phyloP scores from a whole-genome alignment of 2,888 invertebrate genomes.

The Leucophora obtusa region DNA sequence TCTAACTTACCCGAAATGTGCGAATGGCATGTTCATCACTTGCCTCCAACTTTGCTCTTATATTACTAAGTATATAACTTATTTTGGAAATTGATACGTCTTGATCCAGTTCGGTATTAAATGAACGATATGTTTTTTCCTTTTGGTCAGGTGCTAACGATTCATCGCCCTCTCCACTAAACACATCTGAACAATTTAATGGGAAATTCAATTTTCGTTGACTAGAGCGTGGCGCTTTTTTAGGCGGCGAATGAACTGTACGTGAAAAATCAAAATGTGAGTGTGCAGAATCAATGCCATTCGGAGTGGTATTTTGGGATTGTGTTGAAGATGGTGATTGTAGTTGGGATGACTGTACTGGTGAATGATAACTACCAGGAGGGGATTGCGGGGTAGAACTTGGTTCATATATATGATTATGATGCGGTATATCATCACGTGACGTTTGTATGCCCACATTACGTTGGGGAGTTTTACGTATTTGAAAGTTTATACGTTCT shows the following conservation, averaged over 20 bases:
- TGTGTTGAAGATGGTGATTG: slow-evolving; percentile 60
- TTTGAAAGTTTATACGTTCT: slow-evolving; percentile 20
- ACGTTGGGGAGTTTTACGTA: slow-evolving; percentile 60
- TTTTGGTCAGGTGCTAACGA: slow-evolving; percentile 31
- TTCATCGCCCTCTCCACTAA: slow-evolving; percentile 15
- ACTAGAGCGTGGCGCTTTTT: slow-evolving; percentile 66
- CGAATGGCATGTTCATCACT: slow-evolving; percentile 72
- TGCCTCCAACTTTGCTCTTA: slow-evolving; percentile 74
- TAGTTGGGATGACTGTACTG: slow-evolving; percentile 68
- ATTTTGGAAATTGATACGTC: slow-evolving; percentile 75
- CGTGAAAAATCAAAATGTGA: slow-evolving; percentile 75
- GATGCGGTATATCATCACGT: slow-evolving; percentile 57
- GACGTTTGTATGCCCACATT: slow-evolving; percentile 75
- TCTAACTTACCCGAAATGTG: slow-evolving; percentile 73
- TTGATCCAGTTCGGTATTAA: slow-evolving; percentile 74
- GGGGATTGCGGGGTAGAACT: slow-evolving; percentile 70
- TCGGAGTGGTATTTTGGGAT: slow-evolving; percentile 34
- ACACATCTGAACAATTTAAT: slow-evolving; percentile 25
- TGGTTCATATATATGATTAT: not conserved
- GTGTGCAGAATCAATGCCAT: slow-evolving; percentile 44
- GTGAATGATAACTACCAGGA: slow-evolving; percentile 76
- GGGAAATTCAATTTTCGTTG: slow-evolving; percentile 72
- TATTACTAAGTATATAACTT: slow-evolving; percentile 75
- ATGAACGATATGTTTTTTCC: slow-evolving; percentile 75
- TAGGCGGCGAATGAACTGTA: slow-evolving; percentile 73